Evolutionary conservation across 2,113 vertebrate species (phyloP).

Genomic region (Lagopus leucura): DNA sequence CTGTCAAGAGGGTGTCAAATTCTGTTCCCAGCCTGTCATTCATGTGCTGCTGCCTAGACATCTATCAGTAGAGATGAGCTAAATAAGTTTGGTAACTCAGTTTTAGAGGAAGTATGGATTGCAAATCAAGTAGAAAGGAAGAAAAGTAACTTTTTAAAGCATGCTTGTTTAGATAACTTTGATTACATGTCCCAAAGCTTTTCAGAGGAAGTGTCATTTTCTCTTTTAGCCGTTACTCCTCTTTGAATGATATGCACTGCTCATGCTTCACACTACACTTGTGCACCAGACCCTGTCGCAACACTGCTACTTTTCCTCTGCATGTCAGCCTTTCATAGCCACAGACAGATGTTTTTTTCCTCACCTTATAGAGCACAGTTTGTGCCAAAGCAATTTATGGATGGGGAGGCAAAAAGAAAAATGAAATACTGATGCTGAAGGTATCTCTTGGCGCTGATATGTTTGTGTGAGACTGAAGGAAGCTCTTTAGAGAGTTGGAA

Average conservation of each 20-base stretch:
- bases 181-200: background rate
- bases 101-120: background rate
- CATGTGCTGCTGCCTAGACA: background rate
- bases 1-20: slow-evolving; percentile 24
- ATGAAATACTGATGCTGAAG: background rate
- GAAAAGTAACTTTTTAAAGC: background rate
- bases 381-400: background rate
- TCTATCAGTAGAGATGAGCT: background rate
- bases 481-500: background rate
- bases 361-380: background rate
- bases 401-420: background rate
- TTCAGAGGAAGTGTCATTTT: background rate
- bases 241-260: accelerated
- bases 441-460: background rate
- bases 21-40: slow-evolving; percentile 5
- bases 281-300: background rate
- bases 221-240: background rate
- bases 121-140: background rate
- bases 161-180: background rate
- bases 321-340: background rate
- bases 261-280: background rate
- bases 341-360: background rate
- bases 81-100: slow-evolving; percentile 6
- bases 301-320: background rate
- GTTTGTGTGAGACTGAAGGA: background rate